Percentiles rank a stretch among this genome's conserved stretches.
Conservation (phyloP, 2,797 vertebrate species). For the Cottoperca gobio region DNA sequence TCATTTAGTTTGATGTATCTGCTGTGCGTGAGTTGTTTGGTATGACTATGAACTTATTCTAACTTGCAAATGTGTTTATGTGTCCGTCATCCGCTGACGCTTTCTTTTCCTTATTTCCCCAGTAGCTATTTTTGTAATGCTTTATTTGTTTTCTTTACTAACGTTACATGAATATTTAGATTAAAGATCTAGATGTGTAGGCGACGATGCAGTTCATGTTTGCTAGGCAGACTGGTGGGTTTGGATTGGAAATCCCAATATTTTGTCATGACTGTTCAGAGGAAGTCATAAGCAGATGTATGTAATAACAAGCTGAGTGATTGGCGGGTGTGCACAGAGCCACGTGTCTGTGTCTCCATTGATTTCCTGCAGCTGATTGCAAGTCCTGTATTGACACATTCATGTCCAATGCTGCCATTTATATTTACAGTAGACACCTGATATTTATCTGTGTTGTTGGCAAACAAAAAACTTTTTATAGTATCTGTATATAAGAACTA, state of each 20-base stretch:
- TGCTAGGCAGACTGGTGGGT: neutral
- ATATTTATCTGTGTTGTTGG: neutral
- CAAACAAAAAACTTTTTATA: too few relatives aligned
- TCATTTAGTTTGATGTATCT: neutral
- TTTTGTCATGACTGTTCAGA: neutral
- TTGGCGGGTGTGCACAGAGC: neutral
- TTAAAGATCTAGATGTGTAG: too few relatives aligned
- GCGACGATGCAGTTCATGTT: neutral
- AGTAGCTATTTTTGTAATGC: neutral
- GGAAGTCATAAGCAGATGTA: neutral
- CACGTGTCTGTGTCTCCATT: neutral
- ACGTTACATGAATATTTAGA: too few relatives aligned
- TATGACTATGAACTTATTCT: neutral
- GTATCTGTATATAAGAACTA: too few relatives aligned
- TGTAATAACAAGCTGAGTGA: neutral
- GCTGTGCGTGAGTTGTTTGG: neutral
- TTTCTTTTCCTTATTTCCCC: neutral
- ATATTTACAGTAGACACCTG: neutral
- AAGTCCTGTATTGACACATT: slow-evolving; percentile 3
- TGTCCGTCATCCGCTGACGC: neutral
- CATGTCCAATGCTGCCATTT: neutral
- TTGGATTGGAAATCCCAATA: neutral
- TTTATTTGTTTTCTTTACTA: neutral
- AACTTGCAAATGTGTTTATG: neutral
- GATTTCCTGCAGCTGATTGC: neutral